A percentile compares a stretch with the other conserved stretches of the same genome.
phyloP scores from a whole-genome alignment of 2,797 vertebrate species.

The Sylvia borin region DNA sequence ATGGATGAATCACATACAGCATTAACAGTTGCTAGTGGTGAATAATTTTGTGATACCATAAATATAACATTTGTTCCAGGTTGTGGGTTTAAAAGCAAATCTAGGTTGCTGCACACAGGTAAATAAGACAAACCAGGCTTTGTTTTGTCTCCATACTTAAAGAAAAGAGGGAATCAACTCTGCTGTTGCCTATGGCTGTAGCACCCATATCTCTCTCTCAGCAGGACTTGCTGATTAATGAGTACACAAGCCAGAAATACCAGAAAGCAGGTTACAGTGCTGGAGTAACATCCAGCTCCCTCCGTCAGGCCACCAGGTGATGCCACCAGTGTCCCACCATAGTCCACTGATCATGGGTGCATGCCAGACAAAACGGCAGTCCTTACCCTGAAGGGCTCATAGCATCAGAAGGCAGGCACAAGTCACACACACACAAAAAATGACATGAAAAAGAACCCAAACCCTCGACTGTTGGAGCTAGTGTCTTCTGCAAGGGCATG shows the following conservation, averaged over 20 bases:
- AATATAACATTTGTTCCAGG: neutral
- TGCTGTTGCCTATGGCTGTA: neutral
- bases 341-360: too few species aligned
- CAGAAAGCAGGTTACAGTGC: accelerated
- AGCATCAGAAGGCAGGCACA: neutral
- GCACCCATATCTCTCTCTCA: neutral
- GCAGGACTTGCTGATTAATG: neutral
- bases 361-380: accelerated
- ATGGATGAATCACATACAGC: neutral
- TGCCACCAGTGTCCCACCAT: neutral
- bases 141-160: neutral
- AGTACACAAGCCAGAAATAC: neutral
- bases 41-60: neutral
- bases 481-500: neutral
- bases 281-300: neutral
- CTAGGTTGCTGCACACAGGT: neutral
- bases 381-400: neutral
- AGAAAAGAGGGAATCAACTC: neutral
- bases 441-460: neutral
- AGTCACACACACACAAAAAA: neutral
- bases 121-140: neutral
- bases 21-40: accelerated
- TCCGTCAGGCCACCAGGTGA: neutral
- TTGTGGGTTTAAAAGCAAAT: neutral
- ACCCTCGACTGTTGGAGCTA: neutral